These are phyloP conservation scores for Noctua fimbriata DNA, from an alignment of 2,888 invertebrate species.

Conservation along the genomic window DNA sequence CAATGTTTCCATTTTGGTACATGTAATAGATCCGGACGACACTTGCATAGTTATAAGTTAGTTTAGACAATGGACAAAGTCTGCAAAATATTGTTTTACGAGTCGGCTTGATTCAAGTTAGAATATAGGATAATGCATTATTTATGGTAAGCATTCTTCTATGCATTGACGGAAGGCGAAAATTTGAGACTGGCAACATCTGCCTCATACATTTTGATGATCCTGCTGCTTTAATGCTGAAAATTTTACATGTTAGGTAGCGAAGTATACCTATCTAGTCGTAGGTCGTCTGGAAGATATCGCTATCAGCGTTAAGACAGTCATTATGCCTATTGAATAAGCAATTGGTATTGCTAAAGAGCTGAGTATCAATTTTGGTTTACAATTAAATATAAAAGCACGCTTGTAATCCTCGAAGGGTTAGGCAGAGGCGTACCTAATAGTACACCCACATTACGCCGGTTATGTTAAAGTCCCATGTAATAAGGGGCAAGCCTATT, in stretches of 20 bases:
- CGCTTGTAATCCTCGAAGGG: too few relatives aligned
- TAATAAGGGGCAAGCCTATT: too few relatives aligned
- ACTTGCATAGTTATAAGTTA: constrained; percentile 56
- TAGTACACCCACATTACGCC: too few relatives aligned
- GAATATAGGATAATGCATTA: constrained; percentile 37
- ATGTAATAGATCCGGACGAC: constrained; percentile 60
- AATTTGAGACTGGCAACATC: constrained; percentile 9
- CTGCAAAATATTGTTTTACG: constrained; percentile 58
- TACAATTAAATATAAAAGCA: neutral
- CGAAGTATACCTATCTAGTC: neutral
- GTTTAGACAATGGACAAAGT: constrained; percentile 55
- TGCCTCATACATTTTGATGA: constrained; percentile 26
- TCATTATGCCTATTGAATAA: neutral
- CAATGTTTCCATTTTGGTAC: constrained; percentile 65
- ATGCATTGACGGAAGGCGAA: constrained; percentile 35
- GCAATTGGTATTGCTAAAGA: neutral
- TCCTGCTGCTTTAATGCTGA: neutral
- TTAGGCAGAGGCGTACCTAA: too few relatives aligned
- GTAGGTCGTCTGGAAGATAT: neutral
- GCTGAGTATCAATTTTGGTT: neutral
- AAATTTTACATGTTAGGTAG: neutral
- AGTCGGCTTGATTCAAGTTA: constrained; percentile 54
- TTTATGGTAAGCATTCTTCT: constrained; percentile 34
- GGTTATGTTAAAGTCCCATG: too few relatives aligned
- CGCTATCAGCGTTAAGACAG: neutral